phyloP scores from a whole-genome alignment of 2,113 vertebrate species.

The Mustelus asterias region DNA sequence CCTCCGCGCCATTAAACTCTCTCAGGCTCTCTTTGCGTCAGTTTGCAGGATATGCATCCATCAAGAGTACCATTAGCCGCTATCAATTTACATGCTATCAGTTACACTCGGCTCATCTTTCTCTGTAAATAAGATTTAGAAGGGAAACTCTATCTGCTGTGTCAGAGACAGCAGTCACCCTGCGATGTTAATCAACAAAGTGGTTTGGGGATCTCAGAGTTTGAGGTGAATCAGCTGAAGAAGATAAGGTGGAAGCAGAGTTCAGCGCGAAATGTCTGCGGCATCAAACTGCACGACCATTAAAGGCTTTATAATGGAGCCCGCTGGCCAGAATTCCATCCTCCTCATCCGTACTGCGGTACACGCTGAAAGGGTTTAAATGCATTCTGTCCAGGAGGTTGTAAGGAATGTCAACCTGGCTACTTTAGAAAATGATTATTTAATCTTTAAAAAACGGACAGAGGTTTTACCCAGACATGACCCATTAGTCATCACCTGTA shows the following conservation, averaged over 20 bases:
- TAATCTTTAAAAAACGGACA: too few species aligned
- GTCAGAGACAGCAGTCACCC: not conserved
- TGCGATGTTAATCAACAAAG: not conserved
- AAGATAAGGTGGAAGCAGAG: not conserved
- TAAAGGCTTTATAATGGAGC: not conserved
- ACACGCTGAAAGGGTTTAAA: too few species aligned
- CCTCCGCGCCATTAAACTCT: not conserved
- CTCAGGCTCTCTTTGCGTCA: not conserved
- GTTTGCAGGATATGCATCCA: too few species aligned
- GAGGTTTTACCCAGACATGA: too few species aligned
- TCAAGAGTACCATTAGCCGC: not conserved
- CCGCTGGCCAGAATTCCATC: not conserved
- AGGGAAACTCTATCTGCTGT: not conserved
- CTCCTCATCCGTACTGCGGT: not conserved
- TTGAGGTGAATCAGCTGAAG: not conserved
- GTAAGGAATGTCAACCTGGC: too few species aligned
- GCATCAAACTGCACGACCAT: not conserved
- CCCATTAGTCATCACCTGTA: too few species aligned
- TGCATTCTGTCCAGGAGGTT: too few species aligned
- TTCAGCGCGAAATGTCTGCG: not conserved
- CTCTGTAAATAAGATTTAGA: not conserved
- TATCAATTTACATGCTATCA: not conserved
- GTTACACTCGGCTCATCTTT: not conserved
- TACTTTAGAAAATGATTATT: too few species aligned
- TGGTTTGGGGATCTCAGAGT: not conserved